Evolutionary conservation across 2,113 vertebrate genomes (phyloP).

Genomic region (Tautogolabrus adspersus): DNA sequence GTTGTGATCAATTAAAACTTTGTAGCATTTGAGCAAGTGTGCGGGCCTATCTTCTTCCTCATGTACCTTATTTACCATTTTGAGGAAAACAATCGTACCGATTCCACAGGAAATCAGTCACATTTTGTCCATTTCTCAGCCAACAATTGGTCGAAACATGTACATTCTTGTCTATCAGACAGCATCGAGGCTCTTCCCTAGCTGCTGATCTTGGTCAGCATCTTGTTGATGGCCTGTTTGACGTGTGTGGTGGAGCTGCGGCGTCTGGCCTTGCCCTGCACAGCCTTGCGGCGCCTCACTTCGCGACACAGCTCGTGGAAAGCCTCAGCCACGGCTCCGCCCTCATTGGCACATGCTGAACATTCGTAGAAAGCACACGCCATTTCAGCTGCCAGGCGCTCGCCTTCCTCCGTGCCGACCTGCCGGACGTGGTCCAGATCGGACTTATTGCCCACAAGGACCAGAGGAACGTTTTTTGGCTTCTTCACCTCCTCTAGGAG

Average conservation of each 20-base stretch:
- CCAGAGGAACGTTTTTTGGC: constrained; percentile 93
- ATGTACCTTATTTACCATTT: not conserved
- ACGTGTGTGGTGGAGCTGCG: constrained; percentile 98
- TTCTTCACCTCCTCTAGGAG: constrained; percentile 95
- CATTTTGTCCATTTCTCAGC: constrained; percentile 19
- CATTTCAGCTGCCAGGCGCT: constrained; percentile 94
- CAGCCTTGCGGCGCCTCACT: constrained; percentile 90
- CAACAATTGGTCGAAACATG: constrained; percentile 25
- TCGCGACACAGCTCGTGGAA: constrained; percentile 97
- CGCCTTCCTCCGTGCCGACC: constrained; percentile 95
- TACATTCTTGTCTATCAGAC: not conserved
- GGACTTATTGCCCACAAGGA: constrained; percentile 97
- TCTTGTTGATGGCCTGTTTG: constrained; percentile 99
- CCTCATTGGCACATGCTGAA: constrained; percentile 94
- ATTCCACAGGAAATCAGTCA: constrained; percentile 38
- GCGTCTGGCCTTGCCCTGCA: constrained; percentile 94
- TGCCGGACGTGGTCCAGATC: constrained; percentile 95
- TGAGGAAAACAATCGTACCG: constrained; percentile 7
- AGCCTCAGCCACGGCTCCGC: constrained; percentile 89
- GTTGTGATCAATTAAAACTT: too few species aligned
- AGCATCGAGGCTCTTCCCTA: constrained; percentile 69
- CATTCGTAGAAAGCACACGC: constrained; percentile 98
- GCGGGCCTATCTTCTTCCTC: too few species aligned
- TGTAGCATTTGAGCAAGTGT: too few species aligned
- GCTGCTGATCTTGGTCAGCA: constrained; percentile 99